Base-by-base conservation (phyloP, 2,797 vertebrate species). In the Nyctibius grandis region DNA sequence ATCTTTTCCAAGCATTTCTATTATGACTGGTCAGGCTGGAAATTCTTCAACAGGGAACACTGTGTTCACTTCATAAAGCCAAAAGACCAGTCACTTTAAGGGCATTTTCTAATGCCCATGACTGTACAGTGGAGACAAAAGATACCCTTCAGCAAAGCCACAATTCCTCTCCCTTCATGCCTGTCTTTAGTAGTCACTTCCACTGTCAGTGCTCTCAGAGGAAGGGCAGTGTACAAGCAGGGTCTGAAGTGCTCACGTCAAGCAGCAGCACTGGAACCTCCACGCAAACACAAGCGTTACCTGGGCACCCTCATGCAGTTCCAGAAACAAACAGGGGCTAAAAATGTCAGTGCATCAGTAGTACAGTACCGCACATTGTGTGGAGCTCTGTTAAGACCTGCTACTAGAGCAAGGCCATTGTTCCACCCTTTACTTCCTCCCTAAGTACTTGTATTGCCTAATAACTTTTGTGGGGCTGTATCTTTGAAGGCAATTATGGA, bases 1-100 rank as follows among this genome's bases (percentile, higher is more conserved):
- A n/a, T 85, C 1, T 89, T 93, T 95, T 95, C 77, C 74, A 76
- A 94, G 51, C 70, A 85, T 87, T 92, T 91, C 59, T 89, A 33
- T 85, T 91, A 88, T 85, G 88, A 25, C 31, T 70, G 38, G 60
- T 85, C 53, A 94, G 60, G 22, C 38, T 51, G 65, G 67, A 80
- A 91, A 77, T 93, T 91, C 56, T 80, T 79, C 33, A 51, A 9
- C 18, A 23, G 36, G 19, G 88, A 91, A 76, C 84, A 68, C 20
- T 31, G 2, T 81, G 59, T 44, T 88, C 60, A 9, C 11, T 63
- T 91, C 45, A 68, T 21, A 53, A 79, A 85, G 17, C 70, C 59
- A 80, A 28, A 63, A 85, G 54, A 31, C 10, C 29, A 74, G 25
- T 76, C 23, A 70, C 38, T 88, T 88, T 22, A 83, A 75, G 65